Conservation (phyloP, 2,797 vertebrate species). For the Apogon hyalosoma region DNA sequence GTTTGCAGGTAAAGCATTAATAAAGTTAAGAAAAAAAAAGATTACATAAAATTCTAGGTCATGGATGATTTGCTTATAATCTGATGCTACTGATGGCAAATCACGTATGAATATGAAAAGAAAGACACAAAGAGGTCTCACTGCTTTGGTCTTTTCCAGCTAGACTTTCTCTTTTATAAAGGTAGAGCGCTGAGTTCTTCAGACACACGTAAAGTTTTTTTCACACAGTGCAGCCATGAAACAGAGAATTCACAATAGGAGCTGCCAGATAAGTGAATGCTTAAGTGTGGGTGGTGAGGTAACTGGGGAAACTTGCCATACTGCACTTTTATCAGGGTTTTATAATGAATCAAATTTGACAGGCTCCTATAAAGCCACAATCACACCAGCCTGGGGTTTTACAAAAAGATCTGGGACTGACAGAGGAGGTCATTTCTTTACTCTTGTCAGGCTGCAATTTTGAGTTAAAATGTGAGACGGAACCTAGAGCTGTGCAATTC, state of each 20-base stretch:
- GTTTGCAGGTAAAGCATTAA: slow-evolving; percentile 21
- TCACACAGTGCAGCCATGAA: slow-evolving; percentile 45
- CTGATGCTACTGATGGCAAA: slow-evolving; percentile 49
- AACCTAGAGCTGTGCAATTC: background rate
- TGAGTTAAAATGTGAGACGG: background rate
- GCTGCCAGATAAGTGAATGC: slow-evolving; percentile 42
- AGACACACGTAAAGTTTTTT: slow-evolving; percentile 46
- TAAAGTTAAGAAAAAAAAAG: background rate
- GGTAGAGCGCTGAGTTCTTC: slow-evolving; percentile 49
- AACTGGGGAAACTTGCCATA: slow-evolving; percentile 47
- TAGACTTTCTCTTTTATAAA: slow-evolving; percentile 48
- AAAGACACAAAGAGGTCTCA: slow-evolving; percentile 47
- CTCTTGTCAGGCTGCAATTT: slow-evolving; percentile 11
- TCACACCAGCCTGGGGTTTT: slow-evolving; percentile 6
- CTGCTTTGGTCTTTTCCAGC: slow-evolving; percentile 60
- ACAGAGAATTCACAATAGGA: slow-evolving; percentile 40
- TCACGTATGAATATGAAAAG: slow-evolving; percentile 40
- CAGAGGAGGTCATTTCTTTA: slow-evolving; percentile 11
- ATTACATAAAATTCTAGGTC: slow-evolving; percentile 45
- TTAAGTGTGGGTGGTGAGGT: slow-evolving; percentile 55
- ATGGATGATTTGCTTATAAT: slow-evolving; percentile 41
- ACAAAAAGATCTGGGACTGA: slow-evolving; percentile 10
- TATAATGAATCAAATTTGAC: slow-evolving; percentile 56
- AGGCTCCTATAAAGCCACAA: slow-evolving; percentile 21
- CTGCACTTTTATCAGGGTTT: slow-evolving; percentile 52